Evolutionary conservation across 1,140 invertebrate genomes (phyloP).

Genomic region (Patella vulgata): DNA sequence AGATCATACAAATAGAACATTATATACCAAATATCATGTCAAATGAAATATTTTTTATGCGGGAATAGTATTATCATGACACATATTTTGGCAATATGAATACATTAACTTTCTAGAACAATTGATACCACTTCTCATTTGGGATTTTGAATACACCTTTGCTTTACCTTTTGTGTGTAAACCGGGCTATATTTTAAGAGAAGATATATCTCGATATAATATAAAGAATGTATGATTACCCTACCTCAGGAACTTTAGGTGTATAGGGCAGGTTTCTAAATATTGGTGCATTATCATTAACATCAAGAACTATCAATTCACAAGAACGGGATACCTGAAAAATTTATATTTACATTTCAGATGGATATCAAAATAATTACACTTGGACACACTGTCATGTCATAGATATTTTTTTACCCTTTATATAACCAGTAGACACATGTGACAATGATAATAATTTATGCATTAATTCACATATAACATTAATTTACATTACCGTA

Average conservation of each 20-base stretch:
- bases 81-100: conserved; percentile 16
- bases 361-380: too few relatives aligned
- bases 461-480: too few relatives aligned
- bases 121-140: not conserved
- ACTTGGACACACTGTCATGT: too few relatives aligned
- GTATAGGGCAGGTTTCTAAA: conserved; percentile 4
- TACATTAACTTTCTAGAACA: not conserved
- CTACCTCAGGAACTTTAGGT: conserved; percentile 2
- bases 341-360: too few relatives aligned
- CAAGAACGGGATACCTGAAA: too few relatives aligned
- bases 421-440: too few relatives aligned
- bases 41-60: too few relatives aligned
- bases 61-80: conserved; percentile 29
- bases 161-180: not conserved
- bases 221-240: not conserved
- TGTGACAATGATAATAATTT: too few relatives aligned
- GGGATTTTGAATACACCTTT: not conserved
- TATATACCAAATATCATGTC: too few relatives aligned
- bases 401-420: too few relatives aligned
- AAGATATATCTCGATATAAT: not conserved
- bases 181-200: not conserved
- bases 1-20: too few relatives aligned
- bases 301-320: conserved; percentile 16
- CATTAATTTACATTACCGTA: too few relatives aligned
- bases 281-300: conserved; percentile 25